These are phyloP conservation scores for Xerus rutilus DNA, from an alignment of 2,797 vertebrate species.

Conservation along the genomic window DNA sequence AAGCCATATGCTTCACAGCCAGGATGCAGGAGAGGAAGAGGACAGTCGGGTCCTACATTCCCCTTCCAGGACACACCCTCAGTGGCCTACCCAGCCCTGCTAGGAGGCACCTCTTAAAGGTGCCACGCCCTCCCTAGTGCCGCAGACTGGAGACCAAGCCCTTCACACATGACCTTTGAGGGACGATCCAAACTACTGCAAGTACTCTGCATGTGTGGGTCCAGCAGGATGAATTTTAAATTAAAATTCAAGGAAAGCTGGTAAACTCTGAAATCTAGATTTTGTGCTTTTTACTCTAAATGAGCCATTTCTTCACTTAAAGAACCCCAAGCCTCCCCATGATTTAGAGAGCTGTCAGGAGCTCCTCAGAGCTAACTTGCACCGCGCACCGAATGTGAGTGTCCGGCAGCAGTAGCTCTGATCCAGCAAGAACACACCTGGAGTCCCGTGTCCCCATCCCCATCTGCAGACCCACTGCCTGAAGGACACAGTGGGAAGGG, in stretches of 20 bases:
- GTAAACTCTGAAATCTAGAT: not conserved
- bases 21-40: not conserved
- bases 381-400: not conserved
- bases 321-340: not conserved
- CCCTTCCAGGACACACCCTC: not conserved
- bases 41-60: not conserved
- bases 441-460: not conserved
- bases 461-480: not conserved
- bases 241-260: not conserved
- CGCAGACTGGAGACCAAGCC: not conserved
- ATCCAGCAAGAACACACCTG: no score
- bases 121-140: no score
- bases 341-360: not conserved
- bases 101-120: not conserved
- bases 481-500: not conserved
- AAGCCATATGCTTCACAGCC: not conserved
- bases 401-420: accelerated
- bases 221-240: not conserved
- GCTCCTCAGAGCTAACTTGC: not conserved
- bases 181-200: not conserved
- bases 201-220: not conserved
- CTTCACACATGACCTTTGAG: not conserved
- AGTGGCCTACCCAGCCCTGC: no score
- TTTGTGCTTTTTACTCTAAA: not conserved
- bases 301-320: not conserved